Base-by-base conservation (phyloP, 2,888 invertebrate species). In the Harpagoxenus sublaevis region DNA sequence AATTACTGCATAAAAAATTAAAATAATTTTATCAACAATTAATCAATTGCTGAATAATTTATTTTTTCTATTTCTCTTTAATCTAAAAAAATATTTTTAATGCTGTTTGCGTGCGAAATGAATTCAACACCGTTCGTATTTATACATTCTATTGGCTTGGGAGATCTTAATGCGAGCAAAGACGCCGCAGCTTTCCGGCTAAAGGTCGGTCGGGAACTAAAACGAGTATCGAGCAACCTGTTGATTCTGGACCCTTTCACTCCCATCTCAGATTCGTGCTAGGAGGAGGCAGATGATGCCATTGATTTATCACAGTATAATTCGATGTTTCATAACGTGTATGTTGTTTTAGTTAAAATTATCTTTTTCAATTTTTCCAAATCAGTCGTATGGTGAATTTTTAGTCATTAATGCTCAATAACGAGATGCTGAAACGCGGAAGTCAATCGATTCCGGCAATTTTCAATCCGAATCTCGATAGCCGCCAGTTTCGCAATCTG, bases 161-260 rank as follows among this genome's bases (percentile, higher is more conserved):
- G 89, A 86, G 89, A 90, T 84, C 78, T 90, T 85, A 83, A 90
- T 79, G 90, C 90, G 77, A 68, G 88, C 71, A 84, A 73, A 84
- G 86, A 85, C 74, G 84, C 79, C 84, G 81, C 84, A 83, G 88
- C 88, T 90, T 88, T 84, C 85, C 55, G 86, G 71, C 78, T 85
- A 91, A 90, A 91, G 90, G 91, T 91, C 86, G 90, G 77, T 84
- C 88, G 57, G 79, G 82, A 74, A 86, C 73, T 66, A 88, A 89
- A 89, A 88, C 83, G 89, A 86, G 89, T 78, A 88, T 86, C 87
- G 83, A 84, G 86, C 90, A 91, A 91, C 92, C 90, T 91, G 91
- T 91, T 91, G 91, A 90, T 91, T 87, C 86, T 87, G 89, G 91
- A 86, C 88, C 92, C 91, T 92, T 91, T 92, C 91, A 91, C 92